phyloP scores from a whole-genome alignment of 2,888 invertebrate genomes.

The Lissonota sp. region DNA sequence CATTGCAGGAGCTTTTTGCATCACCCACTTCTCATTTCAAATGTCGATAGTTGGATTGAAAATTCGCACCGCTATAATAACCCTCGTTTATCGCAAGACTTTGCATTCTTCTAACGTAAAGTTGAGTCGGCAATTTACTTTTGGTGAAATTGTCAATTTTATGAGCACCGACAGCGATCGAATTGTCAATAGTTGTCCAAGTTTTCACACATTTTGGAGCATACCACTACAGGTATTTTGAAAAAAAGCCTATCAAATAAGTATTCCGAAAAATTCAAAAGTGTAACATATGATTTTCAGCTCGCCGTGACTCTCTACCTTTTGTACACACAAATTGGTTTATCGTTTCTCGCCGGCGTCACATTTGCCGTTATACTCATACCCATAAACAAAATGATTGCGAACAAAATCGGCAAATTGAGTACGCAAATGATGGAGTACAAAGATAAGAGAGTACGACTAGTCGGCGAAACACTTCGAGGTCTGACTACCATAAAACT shows the following conservation, averaged over 20 bases:
- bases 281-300: slow-evolving; percentile 84
- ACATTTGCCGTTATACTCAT: slow-evolving; percentile 94
- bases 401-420: slow-evolving; percentile 93
- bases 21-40: slow-evolving; percentile 95
- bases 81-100: slow-evolving; percentile 91
- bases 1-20: slow-evolving; percentile 89
- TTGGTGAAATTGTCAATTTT: slow-evolving; percentile 97
- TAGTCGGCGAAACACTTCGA: slow-evolving; percentile 93
- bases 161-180: slow-evolving; percentile 99
- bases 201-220: slow-evolving; percentile 98
- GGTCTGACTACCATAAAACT: slow-evolving; percentile 96
- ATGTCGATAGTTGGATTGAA: slow-evolving; percentile 94
- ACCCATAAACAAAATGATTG: slow-evolving; percentile 96
- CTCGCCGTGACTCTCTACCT: slow-evolving; percentile 92
- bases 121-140: slow-evolving; percentile 84
- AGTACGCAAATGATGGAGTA: slow-evolving; percentile 95
- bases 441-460: slow-evolving; percentile 95
- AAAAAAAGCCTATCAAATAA: slow-evolving; percentile 10
- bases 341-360: slow-evolving; percentile 96
- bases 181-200: slow-evolving; percentile 97
- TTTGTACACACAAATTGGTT: slow-evolving; percentile 94
- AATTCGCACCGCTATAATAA: slow-evolving; percentile 93
- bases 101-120: slow-evolving; percentile 82
- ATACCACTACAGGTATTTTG: slow-evolving; percentile 93
- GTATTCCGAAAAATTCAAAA: background rate